Percentiles rank a stretch among this genome's conserved stretches.
Conservation (phyloP, 2,797 vertebrate genomes). For the Sebastes trivittatus region DNA sequence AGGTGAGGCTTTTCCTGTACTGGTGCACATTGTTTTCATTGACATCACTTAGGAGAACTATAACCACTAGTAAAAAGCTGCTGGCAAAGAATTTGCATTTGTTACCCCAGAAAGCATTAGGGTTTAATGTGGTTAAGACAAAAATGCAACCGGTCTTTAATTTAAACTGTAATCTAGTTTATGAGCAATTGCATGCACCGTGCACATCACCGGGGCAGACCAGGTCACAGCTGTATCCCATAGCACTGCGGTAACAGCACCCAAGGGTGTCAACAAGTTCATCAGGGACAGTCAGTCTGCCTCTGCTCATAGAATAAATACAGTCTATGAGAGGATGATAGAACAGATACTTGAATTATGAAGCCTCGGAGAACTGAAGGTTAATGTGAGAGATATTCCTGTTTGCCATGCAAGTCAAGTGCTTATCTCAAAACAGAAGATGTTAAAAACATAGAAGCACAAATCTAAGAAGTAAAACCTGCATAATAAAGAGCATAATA, state of each 20-base stretch:
- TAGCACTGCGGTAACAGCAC: slow-evolving; percentile 1
- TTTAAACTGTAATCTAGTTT: background rate
- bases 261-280: slow-evolving; percentile 33
- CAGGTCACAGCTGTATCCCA: slow-evolving; percentile 47
- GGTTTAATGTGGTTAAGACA: slow-evolving; percentile 4
- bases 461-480: slow-evolving; percentile 13
- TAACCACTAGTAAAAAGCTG: background rate
- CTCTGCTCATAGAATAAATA: slow-evolving; percentile 7
- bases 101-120: background rate
- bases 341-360: slow-evolving; percentile 19
- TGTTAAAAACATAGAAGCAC: background rate
- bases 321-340: background rate
- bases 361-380: background rate
- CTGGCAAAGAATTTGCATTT: background rate
- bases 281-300: slow-evolving; percentile 10
- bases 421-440: background rate
- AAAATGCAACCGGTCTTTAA: background rate
- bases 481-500: background rate
- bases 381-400: background rate
- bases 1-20: background rate
- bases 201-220: slow-evolving; percentile 19
- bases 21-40: background rate
- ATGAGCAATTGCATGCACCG: background rate
- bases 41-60: background rate
- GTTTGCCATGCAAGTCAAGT: slow-evolving; percentile 19